These are phyloP conservation scores for Dryococelus australis DNA, from an alignment of 2,888 invertebrate species.

Conservation along the genomic window DNA sequence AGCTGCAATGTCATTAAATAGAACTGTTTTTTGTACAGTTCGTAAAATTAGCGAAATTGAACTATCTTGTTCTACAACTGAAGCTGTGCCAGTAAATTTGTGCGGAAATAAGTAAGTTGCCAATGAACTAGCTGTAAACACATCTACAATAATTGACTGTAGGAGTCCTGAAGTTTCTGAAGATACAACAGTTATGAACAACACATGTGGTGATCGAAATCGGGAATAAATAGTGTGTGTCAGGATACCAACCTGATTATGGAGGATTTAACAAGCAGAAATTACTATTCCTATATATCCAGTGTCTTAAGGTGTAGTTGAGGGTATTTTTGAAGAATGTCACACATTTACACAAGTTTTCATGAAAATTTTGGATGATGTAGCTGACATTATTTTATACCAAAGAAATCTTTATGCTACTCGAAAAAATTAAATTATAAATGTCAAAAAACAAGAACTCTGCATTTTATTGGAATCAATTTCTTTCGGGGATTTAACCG, in stretches of 20 bases:
- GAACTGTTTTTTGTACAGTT: not conserved
- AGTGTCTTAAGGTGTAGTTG: not conserved
- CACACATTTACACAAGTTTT: too few relatives aligned
- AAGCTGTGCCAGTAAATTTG: not conserved
- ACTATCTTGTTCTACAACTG: not conserved
- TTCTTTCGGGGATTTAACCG: constrained; percentile 39
- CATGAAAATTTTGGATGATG: too few relatives aligned
- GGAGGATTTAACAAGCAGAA: not conserved
- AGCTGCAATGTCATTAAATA: not conserved
- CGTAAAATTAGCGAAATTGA: not conserved
- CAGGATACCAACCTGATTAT: not conserved
- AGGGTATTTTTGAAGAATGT: too few relatives aligned
- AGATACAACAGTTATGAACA: not conserved
- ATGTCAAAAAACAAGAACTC: constrained; percentile 25
- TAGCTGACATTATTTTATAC: too few relatives aligned
- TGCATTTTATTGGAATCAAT: constrained; percentile 34
- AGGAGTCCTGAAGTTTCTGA: not conserved
- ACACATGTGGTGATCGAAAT: not conserved
- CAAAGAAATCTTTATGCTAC: not conserved
- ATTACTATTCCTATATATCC: not conserved
- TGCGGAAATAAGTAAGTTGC: not conserved
- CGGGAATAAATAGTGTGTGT: not conserved
- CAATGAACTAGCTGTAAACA: not conserved
- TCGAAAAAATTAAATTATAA: constrained; percentile 22
- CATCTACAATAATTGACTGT: not conserved